Evolutionary conservation across 2,113 vertebrate genomes (phyloP).

Genomic region (Alectura lathami): DNA sequence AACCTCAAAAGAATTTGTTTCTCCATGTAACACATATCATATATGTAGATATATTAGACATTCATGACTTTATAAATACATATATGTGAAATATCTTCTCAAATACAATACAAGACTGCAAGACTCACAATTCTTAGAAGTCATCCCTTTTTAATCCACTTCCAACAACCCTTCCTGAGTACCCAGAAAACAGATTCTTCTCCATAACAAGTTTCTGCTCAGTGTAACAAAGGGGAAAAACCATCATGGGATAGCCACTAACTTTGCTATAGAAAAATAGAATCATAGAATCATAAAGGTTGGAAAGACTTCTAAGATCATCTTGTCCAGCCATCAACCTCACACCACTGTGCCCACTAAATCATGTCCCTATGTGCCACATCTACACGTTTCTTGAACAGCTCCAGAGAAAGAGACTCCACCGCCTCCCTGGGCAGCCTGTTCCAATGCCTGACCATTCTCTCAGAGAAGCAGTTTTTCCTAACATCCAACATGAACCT

Average conservation of each 20-base stretch:
- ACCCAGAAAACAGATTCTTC: neutral
- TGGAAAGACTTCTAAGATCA: too few relatives aligned
- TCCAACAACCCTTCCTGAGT: neutral
- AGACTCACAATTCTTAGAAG: neutral
- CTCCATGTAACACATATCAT: neutral
- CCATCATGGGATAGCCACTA: rapidly evolving
- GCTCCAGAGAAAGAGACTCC: too few relatives aligned
- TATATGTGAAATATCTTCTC: neutral
- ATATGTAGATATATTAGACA: neutral
- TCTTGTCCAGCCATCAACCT: too few relatives aligned
- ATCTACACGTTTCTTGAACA: too few relatives aligned
- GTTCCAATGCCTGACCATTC: too few relatives aligned
- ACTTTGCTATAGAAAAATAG: too few relatives aligned
- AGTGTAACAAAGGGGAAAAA: neutral
- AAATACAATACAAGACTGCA: neutral
- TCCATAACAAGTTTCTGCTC: neutral
- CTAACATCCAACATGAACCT: too few relatives aligned
- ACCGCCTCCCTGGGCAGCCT: too few relatives aligned
- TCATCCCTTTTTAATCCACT: neutral
- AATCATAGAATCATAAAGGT: too few relatives aligned
- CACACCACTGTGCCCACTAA: too few relatives aligned
- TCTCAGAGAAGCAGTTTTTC: too few relatives aligned
- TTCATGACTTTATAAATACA: neutral
- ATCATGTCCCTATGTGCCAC: too few relatives aligned
- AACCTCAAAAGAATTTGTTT: neutral